Evolutionary conservation across 2,888 invertebrate genomes (phyloP).

Genomic region (Alsophila aescularia): DNA sequence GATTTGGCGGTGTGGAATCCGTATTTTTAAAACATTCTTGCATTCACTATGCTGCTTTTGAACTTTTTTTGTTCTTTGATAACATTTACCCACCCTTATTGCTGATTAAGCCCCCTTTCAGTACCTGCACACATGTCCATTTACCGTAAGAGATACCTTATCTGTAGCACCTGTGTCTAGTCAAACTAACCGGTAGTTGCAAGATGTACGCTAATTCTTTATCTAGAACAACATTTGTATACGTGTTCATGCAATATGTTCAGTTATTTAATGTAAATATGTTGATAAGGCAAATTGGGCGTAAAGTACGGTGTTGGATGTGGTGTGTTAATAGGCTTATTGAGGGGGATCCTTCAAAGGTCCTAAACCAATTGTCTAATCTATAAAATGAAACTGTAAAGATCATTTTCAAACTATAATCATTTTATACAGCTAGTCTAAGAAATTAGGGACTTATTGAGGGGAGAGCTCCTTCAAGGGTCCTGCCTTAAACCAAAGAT

Average conservation of each 20-base stretch:
- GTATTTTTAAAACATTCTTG: too few relatives aligned
- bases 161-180: neutral
- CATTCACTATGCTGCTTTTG: too few relatives aligned
- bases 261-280: conserved; percentile 24
- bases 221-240: conserved; percentile 30
- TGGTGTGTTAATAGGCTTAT: neutral
- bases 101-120: neutral
- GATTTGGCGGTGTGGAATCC: too few relatives aligned
- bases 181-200: neutral
- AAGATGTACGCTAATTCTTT: conserved; percentile 29
- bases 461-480: too few relatives aligned
- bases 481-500: too few relatives aligned
- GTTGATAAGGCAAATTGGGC: conserved; percentile 25
- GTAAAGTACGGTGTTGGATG: neutral
- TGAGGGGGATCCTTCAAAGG: neutral
- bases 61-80: too few relatives aligned
- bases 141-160: conserved; percentile 7
- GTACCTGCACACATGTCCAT: conserved; percentile 8
- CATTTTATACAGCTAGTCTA: too few relatives aligned
- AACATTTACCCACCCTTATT: too few relatives aligned
- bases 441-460: too few relatives aligned
- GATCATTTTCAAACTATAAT: too few relatives aligned
- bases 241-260: conserved; percentile 16
- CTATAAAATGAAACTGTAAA: too few relatives aligned
- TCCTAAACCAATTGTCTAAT: too few relatives aligned